A percentile compares a stretch with the other conserved stretches of the same genome.
phyloP scores from a whole-genome alignment of 2,113 vertebrate genomes.

The Danio rerio region GRCz12tu NC_133198.1:9581501-9582000 shows the following conservation, averaged over 20 bases:
- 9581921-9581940: background rate
- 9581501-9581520: too few species aligned
- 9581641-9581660: background rate
- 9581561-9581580: too few species aligned
- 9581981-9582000: slow-evolving; percentile 7
- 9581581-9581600: background rate
- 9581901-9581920: background rate
- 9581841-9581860: background rate
- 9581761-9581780: slow-evolving; percentile 37
- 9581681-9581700: slow-evolving; percentile 5
- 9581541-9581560: too few species aligned
- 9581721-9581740: background rate
- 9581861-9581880: slow-evolving; percentile 15
- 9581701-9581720: slow-evolving; percentile 17
- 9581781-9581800: slow-evolving; percentile 12
- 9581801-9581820: slow-evolving; percentile 4
- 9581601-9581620: background rate
- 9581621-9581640: background rate
- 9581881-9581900: slow-evolving; percentile 4
- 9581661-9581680: background rate
- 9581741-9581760: slow-evolving; percentile 39
- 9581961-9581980: background rate
- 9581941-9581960: background rate
- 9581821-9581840: background rate
- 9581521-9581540: too few species aligned